These are phyloP conservation scores for Brotula barbata DNA, from an alignment of 2,797 vertebrate species.

Conservation along the genomic window DNA sequence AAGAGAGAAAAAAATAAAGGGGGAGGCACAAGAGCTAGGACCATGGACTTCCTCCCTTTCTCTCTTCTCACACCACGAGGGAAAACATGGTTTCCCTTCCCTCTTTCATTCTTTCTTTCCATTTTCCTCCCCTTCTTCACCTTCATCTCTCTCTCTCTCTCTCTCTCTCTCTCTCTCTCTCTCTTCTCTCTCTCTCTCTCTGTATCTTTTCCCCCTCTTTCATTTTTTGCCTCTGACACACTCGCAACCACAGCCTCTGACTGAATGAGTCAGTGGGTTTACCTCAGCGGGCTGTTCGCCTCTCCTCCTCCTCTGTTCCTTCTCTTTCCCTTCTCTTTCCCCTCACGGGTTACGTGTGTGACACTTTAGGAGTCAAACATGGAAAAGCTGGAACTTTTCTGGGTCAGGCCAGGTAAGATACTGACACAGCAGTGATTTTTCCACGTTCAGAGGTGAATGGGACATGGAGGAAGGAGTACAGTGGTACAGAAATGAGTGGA, in stretches of 20 bases:
- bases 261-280: conserved; percentile 63
- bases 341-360: conserved; percentile 25
- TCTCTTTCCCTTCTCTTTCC: conserved; percentile 5
- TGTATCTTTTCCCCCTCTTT: conserved; percentile 2
- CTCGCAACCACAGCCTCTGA: conserved; percentile 25
- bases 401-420: conserved; percentile 62
- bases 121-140: background rate
- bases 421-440: conserved; percentile 32
- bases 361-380: conserved; percentile 44
- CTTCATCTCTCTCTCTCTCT: background rate
- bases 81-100: conserved; percentile 10
- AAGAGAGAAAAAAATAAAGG: conserved; percentile 6
- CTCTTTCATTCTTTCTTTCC: background rate
- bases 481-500: conserved; percentile 23
- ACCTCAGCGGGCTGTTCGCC: conserved; percentile 36
- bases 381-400: conserved; percentile 52
- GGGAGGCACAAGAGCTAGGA: conserved; percentile 15
- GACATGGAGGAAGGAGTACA: conserved; percentile 7
- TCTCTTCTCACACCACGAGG: conserved; percentile 26
- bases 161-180: background rate
- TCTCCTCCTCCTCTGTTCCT: conserved; percentile 6
- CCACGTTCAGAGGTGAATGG: too few relatives aligned
- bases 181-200: too few relatives aligned
- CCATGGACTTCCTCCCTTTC: conserved; percentile 55
- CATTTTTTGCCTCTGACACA: conserved; percentile 21